These are phyloP conservation scores for Peromyscus attwateri DNA, from an alignment of 2,797 vertebrate species.

Conservation along the genomic window DNA sequence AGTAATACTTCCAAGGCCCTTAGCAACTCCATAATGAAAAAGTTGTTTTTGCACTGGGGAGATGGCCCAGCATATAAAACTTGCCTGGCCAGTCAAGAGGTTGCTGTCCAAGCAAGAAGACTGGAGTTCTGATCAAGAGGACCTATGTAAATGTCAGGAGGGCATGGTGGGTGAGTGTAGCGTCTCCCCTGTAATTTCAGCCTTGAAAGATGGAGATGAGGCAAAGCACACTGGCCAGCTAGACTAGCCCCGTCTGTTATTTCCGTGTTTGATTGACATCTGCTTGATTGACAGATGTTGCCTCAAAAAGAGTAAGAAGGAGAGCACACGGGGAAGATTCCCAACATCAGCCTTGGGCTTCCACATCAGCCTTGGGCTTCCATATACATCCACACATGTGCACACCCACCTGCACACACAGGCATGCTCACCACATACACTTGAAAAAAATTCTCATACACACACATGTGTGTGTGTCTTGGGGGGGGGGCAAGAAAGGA, in stretches of 20 bases:
- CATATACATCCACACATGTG: neutral
- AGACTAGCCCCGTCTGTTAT: neutral
- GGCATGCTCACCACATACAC: neutral
- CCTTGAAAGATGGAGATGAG: neutral
- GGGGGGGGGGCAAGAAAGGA: neutral
- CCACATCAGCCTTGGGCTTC: neutral
- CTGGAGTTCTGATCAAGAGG: neutral
- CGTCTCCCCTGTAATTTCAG: neutral
- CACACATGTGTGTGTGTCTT: too few species aligned
- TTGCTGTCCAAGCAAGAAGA: neutral
- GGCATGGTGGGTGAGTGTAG: neutral
- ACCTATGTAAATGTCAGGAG: neutral
- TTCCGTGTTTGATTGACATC: neutral
- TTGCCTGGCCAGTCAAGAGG: neutral
- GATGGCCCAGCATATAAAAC: neutral
- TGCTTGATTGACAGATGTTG: neutral
- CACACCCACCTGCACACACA: neutral
- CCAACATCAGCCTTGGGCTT: neutral
- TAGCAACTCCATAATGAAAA: neutral
- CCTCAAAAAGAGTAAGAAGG: neutral
- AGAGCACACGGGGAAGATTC: neutral
- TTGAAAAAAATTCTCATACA: neutral
- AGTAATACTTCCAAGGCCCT: neutral
- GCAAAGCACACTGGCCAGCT: neutral
- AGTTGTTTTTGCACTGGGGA: neutral